Conservation (phyloP, 2,888 invertebrate species). For the Encarsia formosa region DNA sequence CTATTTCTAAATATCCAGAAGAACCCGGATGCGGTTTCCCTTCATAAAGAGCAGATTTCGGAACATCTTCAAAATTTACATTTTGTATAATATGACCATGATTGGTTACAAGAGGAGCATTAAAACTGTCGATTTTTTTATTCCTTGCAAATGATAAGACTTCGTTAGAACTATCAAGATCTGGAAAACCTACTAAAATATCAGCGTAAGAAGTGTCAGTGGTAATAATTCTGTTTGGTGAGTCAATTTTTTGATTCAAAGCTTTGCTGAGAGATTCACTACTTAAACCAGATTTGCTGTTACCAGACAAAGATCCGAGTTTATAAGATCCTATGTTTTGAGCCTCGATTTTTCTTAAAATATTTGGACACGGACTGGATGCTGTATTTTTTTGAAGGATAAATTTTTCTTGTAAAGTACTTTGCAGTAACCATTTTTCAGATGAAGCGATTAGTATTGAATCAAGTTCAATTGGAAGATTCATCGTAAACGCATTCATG, state of each 20-base stretch:
- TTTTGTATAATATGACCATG: conserved; percentile 42
- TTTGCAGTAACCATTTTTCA: conserved; percentile 48
- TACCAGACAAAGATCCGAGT: conserved; percentile 31
- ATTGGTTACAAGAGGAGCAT: conserved; percentile 37
- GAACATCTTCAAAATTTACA: conserved; percentile 35
- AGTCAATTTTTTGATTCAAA: conserved; percentile 48
- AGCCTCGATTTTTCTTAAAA: conserved; percentile 39
- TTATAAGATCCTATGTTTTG: conserved; percentile 12
- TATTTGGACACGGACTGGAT: conserved; percentile 41
- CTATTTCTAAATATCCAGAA: conserved; percentile 54
- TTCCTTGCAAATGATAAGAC: conserved; percentile 46
- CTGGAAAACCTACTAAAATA: conserved; percentile 54
- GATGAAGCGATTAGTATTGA: conserved; percentile 40
- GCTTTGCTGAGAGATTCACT: conserved; percentile 43
- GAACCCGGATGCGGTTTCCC: conserved; percentile 30
- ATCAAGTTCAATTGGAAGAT: conserved; percentile 45
- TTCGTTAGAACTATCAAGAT: conserved; percentile 47
- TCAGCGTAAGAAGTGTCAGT: conserved; percentile 49
- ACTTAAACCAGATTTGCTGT: conserved; percentile 28
- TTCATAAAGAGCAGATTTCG: conserved; percentile 31
- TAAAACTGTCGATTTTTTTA: conserved; percentile 26
- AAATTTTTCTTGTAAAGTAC: conserved; percentile 35
- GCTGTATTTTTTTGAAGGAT: conserved; percentile 37
- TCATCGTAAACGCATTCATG: conserved; percentile 39
- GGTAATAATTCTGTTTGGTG: conserved; percentile 52